Conservation (phyloP, 2,888 invertebrate genomes). For the Ectemnius continuus region DNA sequence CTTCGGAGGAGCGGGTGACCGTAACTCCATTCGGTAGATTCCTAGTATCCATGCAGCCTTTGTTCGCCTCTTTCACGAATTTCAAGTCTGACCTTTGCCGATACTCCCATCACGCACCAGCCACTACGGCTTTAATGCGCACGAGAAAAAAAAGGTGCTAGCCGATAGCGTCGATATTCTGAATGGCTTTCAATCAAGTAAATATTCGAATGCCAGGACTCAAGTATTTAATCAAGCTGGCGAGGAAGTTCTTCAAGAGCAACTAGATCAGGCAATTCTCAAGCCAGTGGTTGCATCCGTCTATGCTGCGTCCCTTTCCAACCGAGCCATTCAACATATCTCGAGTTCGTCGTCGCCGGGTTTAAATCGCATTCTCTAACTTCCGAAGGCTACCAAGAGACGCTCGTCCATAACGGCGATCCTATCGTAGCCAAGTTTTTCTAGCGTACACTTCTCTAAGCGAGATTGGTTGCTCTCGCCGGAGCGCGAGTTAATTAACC, state of each 20-base stretch:
- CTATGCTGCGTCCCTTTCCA: too few relatives aligned
- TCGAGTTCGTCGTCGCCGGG: background rate
- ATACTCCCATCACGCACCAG: background rate
- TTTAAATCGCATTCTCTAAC: conserved; percentile 26
- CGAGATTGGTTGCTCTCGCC: background rate
- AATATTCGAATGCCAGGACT: conserved; percentile 5
- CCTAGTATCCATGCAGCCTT: conserved; percentile 2
- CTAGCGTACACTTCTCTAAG: background rate
- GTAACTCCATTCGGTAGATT: conserved; percentile 3
- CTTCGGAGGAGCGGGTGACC: conserved; percentile 5
- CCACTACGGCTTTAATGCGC: conserved; percentile 4
- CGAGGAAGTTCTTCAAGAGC: too few relatives aligned
- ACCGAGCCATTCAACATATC: background rate
- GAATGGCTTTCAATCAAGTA: conserved; percentile 4
- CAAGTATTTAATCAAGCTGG: conserved; percentile 36
- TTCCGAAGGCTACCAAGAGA: background rate
- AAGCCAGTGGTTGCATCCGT: too few relatives aligned
- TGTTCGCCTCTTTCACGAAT: conserved; percentile 12
- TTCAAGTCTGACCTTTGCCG: conserved; percentile 14
- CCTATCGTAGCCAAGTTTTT: conserved; percentile 20
- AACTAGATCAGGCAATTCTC: too few relatives aligned
- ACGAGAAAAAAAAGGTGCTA: conserved; percentile 29
- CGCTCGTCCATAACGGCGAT: background rate
- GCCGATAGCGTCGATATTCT: conserved; percentile 11
- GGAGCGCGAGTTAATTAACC: too few relatives aligned